phyloP scores from a whole-genome alignment of 2,888 invertebrate species.

The Drosophila vallismaia region DNA sequence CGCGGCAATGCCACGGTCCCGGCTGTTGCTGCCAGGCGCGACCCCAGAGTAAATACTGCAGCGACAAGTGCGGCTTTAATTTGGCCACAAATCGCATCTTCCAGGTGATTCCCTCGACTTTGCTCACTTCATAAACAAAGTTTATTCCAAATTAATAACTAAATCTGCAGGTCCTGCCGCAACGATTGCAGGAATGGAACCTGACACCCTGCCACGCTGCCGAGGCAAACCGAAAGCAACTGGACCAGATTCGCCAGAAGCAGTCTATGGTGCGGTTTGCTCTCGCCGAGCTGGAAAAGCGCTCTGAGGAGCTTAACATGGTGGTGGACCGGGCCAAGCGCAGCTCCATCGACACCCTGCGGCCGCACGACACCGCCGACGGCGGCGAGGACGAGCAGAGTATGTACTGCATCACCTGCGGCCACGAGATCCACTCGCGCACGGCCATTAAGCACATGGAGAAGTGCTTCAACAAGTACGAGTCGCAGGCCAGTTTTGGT shows the following conservation, averaged over 20 bases:
- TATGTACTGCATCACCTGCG: conserved; percentile 98
- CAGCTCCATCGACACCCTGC: conserved; percentile 87
- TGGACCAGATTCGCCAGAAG: conserved; percentile 91
- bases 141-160: no score
- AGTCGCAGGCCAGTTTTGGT: conserved; percentile 98
- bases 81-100: conserved; percentile 94
- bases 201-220: conserved; percentile 94
- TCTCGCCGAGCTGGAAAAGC: conserved; percentile 91
- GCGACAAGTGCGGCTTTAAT: conserved; percentile 94
- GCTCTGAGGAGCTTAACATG: conserved; percentile 91
- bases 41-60: conserved; percentile 95
- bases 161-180: conserved; percentile 87
- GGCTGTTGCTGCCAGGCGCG: conserved; percentile 92
- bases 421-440: conserved; percentile 96
- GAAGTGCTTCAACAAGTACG: conserved; percentile 98
- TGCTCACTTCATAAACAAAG: no score
- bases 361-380: conserved; percentile 86
- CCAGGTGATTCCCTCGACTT: conserved; percentile 41
- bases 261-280: conserved; percentile 91
- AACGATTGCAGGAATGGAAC: conserved; percentile 97
- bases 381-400: conserved; percentile 87
- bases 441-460: conserved; percentile 98
- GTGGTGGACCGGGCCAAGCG: conserved; percentile 91
- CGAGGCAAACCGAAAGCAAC: conserved; percentile 88
- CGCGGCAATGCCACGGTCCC: conserved; percentile 96